Percentiles rank a stretch among this genome's conserved stretches.
Conservation (phyloP, 2,797 vertebrate species). For the Bryconaethiops microstoma region DNA sequence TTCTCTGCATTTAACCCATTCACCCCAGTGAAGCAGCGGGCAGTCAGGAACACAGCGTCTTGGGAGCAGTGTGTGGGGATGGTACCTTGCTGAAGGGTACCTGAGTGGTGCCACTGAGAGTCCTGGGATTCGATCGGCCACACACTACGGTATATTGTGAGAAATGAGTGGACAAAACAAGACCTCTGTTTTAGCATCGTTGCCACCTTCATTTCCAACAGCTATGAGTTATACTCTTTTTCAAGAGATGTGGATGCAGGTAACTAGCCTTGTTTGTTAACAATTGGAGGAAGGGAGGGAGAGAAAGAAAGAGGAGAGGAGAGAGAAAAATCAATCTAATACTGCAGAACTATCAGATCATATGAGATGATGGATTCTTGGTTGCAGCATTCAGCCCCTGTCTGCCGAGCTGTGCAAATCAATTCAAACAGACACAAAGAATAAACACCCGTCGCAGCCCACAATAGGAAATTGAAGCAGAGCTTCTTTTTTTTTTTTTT, state of each 20-base stretch:
- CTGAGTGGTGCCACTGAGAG: too few relatives aligned
- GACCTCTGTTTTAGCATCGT: slow-evolving; percentile 4
- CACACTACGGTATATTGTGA: background rate
- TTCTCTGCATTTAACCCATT: too few relatives aligned
- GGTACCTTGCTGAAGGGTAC: too few relatives aligned
- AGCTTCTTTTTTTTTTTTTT: slow-evolving; percentile 70
- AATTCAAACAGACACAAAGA: slow-evolving; percentile 92
- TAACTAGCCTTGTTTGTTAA: slow-evolving; percentile 86
- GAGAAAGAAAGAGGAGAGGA: slow-evolving; percentile 54
- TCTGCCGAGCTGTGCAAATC: slow-evolving; percentile 90
- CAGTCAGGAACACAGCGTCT: too few relatives aligned
- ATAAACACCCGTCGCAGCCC: slow-evolving; percentile 82
- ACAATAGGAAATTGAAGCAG: slow-evolving; percentile 86
- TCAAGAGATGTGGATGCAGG: slow-evolving; percentile 71
- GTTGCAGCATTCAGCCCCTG: slow-evolving; percentile 88
- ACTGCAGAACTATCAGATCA: slow-evolving; percentile 91
- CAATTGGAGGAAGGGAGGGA: slow-evolving; percentile 73
- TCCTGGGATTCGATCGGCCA: too few relatives aligned
- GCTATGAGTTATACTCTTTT: slow-evolving; percentile 61
- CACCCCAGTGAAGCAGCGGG: too few relatives aligned
- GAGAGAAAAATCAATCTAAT: slow-evolving; percentile 84
- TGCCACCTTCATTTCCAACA: slow-evolving; percentile 29
- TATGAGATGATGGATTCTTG: slow-evolving; percentile 92
- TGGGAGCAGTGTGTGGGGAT: too few relatives aligned
- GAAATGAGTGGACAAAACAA: background rate